phyloP scores from a whole-genome alignment of 2,888 invertebrate species.

The Alloplasta piceator region DNA sequence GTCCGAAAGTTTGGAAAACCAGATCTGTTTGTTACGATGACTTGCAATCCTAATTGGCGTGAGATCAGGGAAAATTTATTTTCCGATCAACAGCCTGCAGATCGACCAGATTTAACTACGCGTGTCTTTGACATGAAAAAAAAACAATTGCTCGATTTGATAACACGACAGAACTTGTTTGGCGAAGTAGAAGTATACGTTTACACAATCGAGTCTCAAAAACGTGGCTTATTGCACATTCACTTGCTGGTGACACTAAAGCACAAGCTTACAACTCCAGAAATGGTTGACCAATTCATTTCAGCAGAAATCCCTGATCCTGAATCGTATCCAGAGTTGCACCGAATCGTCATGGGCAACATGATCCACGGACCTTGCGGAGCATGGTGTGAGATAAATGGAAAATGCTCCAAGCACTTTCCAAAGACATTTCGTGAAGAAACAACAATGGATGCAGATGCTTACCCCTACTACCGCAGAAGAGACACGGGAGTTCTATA shows the following conservation, averaged over 20 bases:
- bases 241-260: too few species aligned
- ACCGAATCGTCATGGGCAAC: conserved; percentile 73
- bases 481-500: conserved; percentile 63
- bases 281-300: too few species aligned
- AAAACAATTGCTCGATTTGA: conserved; percentile 48
- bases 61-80: conserved; percentile 62
- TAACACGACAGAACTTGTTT: conserved; percentile 54
- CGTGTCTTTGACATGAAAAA: conserved; percentile 61
- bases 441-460: conserved; percentile 67
- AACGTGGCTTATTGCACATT: too few species aligned
- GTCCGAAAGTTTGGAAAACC: conserved; percentile 55
- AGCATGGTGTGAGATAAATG: conserved; percentile 67
- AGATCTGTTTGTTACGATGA: too few species aligned
- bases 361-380: conserved; percentile 80
- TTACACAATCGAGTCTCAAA: background rate
- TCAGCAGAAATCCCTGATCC: conserved; percentile 67
- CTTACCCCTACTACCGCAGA: conserved; percentile 69
- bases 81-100: conserved; percentile 59
- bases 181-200: conserved; percentile 57
- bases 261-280: too few species aligned
- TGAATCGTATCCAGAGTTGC: conserved; percentile 67
- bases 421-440: conserved; percentile 68
- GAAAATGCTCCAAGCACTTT: conserved; percentile 49
- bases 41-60: too few species aligned
- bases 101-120: conserved; percentile 65